These are phyloP conservation scores for Symphodus melops DNA, from an alignment of 2,113 vertebrate genomes.

Conservation along the genomic window DNA sequence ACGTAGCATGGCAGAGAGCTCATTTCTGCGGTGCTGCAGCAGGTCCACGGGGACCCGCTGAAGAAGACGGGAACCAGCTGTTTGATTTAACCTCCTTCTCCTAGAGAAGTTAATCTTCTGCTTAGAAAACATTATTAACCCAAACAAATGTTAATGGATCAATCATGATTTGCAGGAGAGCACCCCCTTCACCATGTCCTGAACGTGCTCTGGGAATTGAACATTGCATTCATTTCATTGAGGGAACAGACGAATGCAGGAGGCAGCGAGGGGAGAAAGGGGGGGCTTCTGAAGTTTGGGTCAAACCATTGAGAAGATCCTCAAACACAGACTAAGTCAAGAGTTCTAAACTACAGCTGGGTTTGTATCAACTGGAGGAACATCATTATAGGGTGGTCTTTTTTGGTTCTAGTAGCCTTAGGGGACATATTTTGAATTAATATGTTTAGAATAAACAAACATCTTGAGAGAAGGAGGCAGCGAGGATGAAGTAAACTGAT, in stretches of 20 bases:
- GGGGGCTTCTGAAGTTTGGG: conserved; percentile 37
- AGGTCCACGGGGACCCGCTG: conserved; percentile 54
- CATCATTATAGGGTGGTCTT: conserved; percentile 7
- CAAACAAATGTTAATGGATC: conserved; percentile 75
- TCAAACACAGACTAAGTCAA: conserved; percentile 41
- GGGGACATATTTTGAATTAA: background rate
- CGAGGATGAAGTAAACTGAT: background rate
- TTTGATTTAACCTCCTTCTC: conserved; percentile 72
- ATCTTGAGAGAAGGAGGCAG: background rate
- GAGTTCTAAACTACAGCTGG: conserved; percentile 16
- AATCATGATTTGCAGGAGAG: conserved; percentile 59
- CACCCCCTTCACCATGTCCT: conserved; percentile 57
- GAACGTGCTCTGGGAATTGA: conserved; percentile 63
- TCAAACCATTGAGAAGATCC: conserved; percentile 32
- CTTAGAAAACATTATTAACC: conserved; percentile 63
- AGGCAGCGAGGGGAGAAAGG: conserved; percentile 31
- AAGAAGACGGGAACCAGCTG: conserved; percentile 74
- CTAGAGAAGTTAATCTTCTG: conserved; percentile 69
- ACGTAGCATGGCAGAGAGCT: conserved; percentile 49
- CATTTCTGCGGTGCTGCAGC: conserved; percentile 56
- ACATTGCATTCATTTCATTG: conserved; percentile 54
- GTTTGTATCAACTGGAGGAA: conserved; percentile 37
- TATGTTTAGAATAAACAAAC: background rate
- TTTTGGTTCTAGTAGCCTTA: background rate
- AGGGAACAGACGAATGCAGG: conserved; percentile 28